Base-by-base conservation (phyloP, 2,113 vertebrate genomes). In the Cochlearius cochlearius region DNA sequence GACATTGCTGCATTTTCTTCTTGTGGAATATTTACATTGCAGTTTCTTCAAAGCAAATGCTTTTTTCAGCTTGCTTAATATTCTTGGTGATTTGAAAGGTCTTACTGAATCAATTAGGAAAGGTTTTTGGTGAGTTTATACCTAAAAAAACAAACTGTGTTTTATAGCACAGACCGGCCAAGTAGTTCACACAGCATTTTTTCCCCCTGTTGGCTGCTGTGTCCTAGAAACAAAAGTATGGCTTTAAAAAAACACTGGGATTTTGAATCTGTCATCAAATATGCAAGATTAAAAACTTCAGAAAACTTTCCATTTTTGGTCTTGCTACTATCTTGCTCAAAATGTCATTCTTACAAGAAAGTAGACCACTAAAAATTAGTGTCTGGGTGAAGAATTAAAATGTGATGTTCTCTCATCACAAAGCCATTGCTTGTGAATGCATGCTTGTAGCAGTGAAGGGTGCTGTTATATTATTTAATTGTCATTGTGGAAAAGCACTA, bases 321-420 rank as follows among this genome's bases (percentile, higher is more conserved):
- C 67, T 84, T 56, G 12, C 30, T 91, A 36, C 53, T 68, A 9
- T 68, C 34, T 71, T 64, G 17, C n/a, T 94, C 60, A 52, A 81
- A 91, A 41, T 49, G 36, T 32, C 39, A n/a, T 85, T 94, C n/a
- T 56, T 68, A 81, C 19, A 78, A 71, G 60, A 92, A 95, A 95
- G 56, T 16, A 92, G 79, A 93, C 68, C 39, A 74, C 64, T 88
- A 84, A 91, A 94, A 94, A 94, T 94, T 94, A 97, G 68, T 94
- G 72, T 88, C 94, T 95, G 60, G 41, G 34, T 93, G 69, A 77
- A 87, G 94, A 94, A 96, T 89, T 94, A 92, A 91, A 94, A 95
- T 92, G 76, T 87, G 72, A 92, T 62, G 47, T 84, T 94, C 88
- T 92, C 92, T 94, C 62, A 87, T 96, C 86, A 68, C 58, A 75